These are phyloP conservation scores for Cosmopolites sordidus DNA, from an alignment of 2,888 invertebrate species.

Conservation along the genomic window DNA sequence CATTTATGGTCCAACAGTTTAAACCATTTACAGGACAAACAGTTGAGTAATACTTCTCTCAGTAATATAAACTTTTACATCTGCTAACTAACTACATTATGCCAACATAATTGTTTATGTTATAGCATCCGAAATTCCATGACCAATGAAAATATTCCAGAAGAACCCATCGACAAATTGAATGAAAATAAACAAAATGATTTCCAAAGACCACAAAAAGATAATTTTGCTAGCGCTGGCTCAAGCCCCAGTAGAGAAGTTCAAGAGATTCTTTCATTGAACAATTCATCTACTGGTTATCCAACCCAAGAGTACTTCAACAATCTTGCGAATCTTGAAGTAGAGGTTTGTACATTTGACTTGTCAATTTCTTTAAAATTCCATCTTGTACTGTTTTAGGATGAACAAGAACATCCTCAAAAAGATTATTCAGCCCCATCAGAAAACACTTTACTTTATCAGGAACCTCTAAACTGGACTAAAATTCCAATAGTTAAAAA, in stretches of 20 bases:
- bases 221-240: constrained; percentile 68
- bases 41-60: too few relatives aligned
- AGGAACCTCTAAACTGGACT: constrained; percentile 33
- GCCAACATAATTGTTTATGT: too few relatives aligned
- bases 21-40: too few relatives aligned
- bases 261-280: constrained; percentile 76
- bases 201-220: constrained; percentile 40
- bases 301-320: constrained; percentile 43
- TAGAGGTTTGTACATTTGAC: constrained; percentile 11
- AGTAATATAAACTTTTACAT: too few relatives aligned
- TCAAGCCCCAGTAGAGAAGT: constrained; percentile 89
- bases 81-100: too few relatives aligned
- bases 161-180: constrained; percentile 26
- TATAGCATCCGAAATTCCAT: constrained; percentile 35
- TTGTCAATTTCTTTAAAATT: background rate
- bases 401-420: constrained; percentile 31
- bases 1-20: too few relatives aligned
- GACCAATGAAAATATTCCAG: constrained; percentile 23
- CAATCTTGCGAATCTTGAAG: constrained; percentile 37
- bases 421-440: constrained; percentile 28
- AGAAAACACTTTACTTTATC: constrained; percentile 20
- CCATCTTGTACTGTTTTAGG: constrained; percentile 5
- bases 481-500: constrained; percentile 37
- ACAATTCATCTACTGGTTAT: constrained; percentile 46
- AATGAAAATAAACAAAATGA: constrained; percentile 36